These are phyloP conservation scores for Callyntrura sp. DNA, from an alignment of 2,888 invertebrate genomes.

Conservation along the genomic window DNA sequence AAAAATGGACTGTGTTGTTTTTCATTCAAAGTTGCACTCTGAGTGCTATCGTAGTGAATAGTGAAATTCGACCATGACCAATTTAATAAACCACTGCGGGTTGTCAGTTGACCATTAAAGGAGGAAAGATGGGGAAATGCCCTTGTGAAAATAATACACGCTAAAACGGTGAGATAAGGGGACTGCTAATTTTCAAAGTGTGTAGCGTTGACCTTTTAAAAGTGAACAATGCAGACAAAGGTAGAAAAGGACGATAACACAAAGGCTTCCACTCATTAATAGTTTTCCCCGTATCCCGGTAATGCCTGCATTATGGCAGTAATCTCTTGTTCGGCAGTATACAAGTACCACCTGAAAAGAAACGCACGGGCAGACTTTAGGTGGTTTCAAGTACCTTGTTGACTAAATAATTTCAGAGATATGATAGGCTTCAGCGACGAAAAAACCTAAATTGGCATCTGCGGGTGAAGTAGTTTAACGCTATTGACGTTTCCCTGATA, in stretches of 20 bases:
- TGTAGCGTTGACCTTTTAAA: slow-evolving; percentile 17
- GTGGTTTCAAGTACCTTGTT: background rate
- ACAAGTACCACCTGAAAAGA: background rate
- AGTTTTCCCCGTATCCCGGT: background rate
- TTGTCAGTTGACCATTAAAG: slow-evolving; percentile 34
- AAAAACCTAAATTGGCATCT: no score
- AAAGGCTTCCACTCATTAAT: background rate
- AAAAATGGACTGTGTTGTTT: slow-evolving; percentile 9
- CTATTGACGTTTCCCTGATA: no score
- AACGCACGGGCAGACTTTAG: background rate
- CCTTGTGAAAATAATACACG: background rate
- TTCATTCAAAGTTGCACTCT: background rate
- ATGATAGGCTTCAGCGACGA: no score
- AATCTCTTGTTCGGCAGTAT: background rate
- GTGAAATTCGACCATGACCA: slow-evolving; percentile 66
- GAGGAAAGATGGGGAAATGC: background rate
- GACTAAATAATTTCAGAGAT: background rate
- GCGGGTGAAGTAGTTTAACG: no score
- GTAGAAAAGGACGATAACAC: background rate
- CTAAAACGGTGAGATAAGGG: background rate
- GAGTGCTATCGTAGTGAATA: slow-evolving; percentile 15
- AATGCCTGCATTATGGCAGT: background rate
- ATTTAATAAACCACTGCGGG: slow-evolving; percentile 58
- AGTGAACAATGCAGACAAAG: slow-evolving; percentile 5
- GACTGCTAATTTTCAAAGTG: background rate